Evolutionary conservation across 2,888 invertebrate species (phyloP).

Genomic region (Alloscopus bannaensis): DNA sequence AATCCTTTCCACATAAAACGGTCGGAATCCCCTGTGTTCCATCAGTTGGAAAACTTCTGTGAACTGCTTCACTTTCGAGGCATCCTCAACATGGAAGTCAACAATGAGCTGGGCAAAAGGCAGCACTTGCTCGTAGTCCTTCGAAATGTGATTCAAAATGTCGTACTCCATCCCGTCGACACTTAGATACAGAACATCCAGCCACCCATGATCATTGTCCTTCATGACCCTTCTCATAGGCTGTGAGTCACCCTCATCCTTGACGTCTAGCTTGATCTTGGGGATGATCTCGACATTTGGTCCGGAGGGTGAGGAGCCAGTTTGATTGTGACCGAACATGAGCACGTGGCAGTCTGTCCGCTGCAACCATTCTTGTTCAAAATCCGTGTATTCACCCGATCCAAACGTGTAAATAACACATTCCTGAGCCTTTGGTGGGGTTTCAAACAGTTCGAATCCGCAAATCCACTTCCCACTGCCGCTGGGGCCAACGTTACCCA

Average conservation of each 20-base stretch:
- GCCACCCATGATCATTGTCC: slow-evolving; percentile 44
- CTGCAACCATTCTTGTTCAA: neutral
- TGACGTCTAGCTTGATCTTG: neutral
- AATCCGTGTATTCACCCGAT: neutral
- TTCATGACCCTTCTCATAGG: slow-evolving; percentile 11
- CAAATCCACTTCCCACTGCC: slow-evolving; percentile 28
- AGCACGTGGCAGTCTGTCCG: slow-evolving; percentile 16
- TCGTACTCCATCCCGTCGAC: neutral
- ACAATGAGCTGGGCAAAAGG: slow-evolving; percentile 49
- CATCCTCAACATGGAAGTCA: neutral
- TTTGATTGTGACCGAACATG: neutral
- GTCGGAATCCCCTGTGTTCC: slow-evolving; percentile 21
- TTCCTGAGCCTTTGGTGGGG: slow-evolving; percentile 21
- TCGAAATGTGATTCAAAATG: slow-evolving; percentile 19
- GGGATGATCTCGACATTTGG: neutral
- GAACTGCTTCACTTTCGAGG: neutral
- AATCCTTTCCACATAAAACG: slow-evolving; percentile 10
- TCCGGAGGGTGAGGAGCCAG: neutral
- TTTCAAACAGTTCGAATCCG: slow-evolving; percentile 39
- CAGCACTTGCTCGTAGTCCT: slow-evolving; percentile 28
- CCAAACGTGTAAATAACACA: slow-evolving; percentile 42
- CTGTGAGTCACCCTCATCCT: neutral
- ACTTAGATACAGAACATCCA: slow-evolving; percentile 33
- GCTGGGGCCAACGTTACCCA: slow-evolving; percentile 4
- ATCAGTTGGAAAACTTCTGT: slow-evolving; percentile 10